Evolutionary conservation across 2,113 vertebrate genomes (phyloP).

Genomic region (Cephalopterus ornatus): DNA sequence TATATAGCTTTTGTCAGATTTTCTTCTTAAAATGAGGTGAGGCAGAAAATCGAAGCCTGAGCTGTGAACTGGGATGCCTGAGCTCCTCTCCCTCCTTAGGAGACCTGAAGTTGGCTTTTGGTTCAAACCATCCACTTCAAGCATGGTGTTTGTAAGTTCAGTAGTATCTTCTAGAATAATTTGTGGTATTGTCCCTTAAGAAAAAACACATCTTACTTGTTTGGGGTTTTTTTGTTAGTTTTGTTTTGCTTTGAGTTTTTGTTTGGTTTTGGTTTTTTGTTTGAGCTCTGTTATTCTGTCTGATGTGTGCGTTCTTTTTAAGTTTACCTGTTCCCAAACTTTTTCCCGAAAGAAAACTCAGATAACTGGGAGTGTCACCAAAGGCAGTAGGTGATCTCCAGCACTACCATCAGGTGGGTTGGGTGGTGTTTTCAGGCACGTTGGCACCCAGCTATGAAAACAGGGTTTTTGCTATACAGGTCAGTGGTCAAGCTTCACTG

Average conservation of each 20-base stretch:
- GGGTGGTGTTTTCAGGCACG: background rate
- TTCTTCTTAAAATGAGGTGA: background rate
- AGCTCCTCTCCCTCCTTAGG: background rate
- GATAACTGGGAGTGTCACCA: background rate
- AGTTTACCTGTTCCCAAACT: background rate
- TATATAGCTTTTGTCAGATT: background rate
- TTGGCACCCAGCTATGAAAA: background rate
- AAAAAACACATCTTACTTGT: background rate
- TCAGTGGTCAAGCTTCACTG: background rate
- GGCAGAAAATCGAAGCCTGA: background rate
- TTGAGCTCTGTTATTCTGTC: background rate
- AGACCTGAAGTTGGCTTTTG: background rate
- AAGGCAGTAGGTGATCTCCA: background rate
- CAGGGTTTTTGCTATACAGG: accelerated
- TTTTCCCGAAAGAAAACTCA: background rate
- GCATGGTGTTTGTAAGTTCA: background rate
- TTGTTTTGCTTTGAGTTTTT: background rate
- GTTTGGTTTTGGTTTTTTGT: background rate
- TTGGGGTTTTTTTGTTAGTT: background rate
- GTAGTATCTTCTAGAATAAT: background rate
- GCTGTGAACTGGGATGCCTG: background rate
- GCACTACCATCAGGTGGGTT: background rate
- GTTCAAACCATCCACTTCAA: background rate
- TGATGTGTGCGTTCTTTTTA: background rate
- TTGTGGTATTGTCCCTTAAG: background rate